These are phyloP conservation scores for Rotaria magnacalcarata DNA, from an alignment of 2,888 invertebrate genomes.

Conservation along the genomic window DNA sequence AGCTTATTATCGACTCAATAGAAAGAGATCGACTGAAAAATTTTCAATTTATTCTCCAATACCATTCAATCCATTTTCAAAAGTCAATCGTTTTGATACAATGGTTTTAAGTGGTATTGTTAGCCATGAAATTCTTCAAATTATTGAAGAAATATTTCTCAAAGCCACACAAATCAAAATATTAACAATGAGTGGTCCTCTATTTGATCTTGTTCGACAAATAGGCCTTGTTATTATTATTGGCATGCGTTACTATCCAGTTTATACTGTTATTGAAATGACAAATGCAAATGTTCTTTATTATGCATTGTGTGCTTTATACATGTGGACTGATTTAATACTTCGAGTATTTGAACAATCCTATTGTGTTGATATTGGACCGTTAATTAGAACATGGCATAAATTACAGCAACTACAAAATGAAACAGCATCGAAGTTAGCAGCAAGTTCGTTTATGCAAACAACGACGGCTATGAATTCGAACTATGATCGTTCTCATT, in stretches of 20 bases:
- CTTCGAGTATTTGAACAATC: not conserved
- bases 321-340: constrained; percentile 29
- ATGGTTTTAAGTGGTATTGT: not conserved
- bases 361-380: constrained; percentile 9
- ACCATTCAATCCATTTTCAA: constrained; percentile 33
- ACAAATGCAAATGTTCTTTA: not conserved
- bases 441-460: not conserved
- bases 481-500: not conserved
- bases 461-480: not conserved
- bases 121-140: constrained; percentile 32
- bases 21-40: not conserved
- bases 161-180: constrained; percentile 30
- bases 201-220: constrained; percentile 43
- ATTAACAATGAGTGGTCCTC: constrained; percentile 22
- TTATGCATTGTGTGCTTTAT: not conserved
- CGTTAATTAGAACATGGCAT: constrained; percentile 9
- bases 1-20: not conserved
- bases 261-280: constrained; percentile 20
- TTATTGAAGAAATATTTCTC: constrained; percentile 22
- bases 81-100: constrained; percentile 25
- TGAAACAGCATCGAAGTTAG: not conserved
- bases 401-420: not conserved
- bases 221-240: constrained; percentile 44
- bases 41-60: not conserved
- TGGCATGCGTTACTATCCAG: constrained; percentile 44